phyloP scores from a whole-genome alignment of 2,113 vertebrate species.

The Uropsilus gracilis region DNA sequence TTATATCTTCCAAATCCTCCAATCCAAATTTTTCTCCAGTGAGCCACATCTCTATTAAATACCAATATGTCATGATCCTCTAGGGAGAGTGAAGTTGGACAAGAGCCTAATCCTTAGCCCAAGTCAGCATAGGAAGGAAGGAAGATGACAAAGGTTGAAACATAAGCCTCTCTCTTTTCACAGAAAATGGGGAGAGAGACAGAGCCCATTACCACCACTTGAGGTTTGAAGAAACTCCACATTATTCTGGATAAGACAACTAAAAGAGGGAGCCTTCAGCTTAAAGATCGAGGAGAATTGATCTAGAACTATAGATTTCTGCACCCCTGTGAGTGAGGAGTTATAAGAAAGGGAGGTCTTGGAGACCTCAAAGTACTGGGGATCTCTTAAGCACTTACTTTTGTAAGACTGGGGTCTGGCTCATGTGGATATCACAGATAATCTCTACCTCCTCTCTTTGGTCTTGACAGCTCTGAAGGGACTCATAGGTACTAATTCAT shows the following conservation, averaged over 20 bases:
- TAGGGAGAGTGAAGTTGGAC: rapidly evolving
- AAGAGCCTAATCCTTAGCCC: background rate
- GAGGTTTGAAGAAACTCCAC: background rate
- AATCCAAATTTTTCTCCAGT: background rate
- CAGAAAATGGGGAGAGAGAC: background rate
- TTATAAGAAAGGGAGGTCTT: no score
- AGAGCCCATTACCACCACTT: background rate
- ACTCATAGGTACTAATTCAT: no score
- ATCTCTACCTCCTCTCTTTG: no score
- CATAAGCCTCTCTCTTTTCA: background rate
- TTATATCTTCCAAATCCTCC: background rate
- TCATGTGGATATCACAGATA: no score
- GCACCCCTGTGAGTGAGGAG: no score
- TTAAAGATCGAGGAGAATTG: no score
- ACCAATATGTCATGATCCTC: background rate
- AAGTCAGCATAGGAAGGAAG: background rate
- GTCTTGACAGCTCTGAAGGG: background rate
- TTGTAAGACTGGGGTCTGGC: no score
- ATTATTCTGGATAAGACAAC: background rate
- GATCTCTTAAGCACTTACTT: no score
- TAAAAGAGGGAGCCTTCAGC: no score
- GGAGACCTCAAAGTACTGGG: no score
- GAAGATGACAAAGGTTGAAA: background rate
- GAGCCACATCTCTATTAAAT: background rate
- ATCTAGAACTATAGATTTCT: no score